Percentiles rank a stretch among this genome's conserved stretches.
These are phyloP conservation scores for Physella acuta DNA, from an alignment of 1,140 invertebrate species.

Conservation along the genomic window DNA sequence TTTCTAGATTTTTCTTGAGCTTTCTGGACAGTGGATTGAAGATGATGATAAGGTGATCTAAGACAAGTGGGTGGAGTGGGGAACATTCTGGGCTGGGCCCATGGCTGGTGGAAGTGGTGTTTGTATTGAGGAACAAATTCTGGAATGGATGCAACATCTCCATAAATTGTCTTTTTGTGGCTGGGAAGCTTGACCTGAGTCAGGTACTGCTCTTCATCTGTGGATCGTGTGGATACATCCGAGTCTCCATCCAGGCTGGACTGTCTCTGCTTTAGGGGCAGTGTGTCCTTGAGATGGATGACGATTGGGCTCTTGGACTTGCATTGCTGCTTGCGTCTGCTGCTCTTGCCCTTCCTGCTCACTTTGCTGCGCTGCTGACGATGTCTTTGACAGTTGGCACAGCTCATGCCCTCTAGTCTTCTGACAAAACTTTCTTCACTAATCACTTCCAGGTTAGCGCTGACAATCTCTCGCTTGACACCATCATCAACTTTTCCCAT, in stretches of 20 bases:
- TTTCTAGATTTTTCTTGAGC: conserved; percentile 38
- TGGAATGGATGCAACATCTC: conserved; percentile 29
- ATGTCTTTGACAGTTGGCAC: conserved; percentile 52
- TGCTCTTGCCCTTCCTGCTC: conserved; percentile 34
- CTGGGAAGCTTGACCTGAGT: background rate
- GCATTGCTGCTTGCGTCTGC: conserved; percentile 34
- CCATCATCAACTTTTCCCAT: conserved; percentile 29
- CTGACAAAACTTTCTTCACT: conserved; percentile 43
- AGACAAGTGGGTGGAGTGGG: background rate
- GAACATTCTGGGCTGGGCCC: conserved; percentile 9
- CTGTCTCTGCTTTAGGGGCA: conserved; percentile 42
- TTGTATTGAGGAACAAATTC: conserved; percentile 35
- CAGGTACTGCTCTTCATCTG: conserved; percentile 27
- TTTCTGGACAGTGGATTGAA: conserved; percentile 12
- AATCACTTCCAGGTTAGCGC: conserved; percentile 44
- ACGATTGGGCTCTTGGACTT: conserved; percentile 54
- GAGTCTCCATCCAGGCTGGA: conserved; percentile 36
- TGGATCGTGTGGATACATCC: conserved; percentile 26
- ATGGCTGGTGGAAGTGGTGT: conserved; percentile 9
- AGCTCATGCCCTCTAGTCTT: conserved; percentile 43
- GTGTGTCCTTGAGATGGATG: conserved; percentile 51
- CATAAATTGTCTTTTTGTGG: conserved; percentile 2
- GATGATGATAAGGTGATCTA: conserved; percentile 1
- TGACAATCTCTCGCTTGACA: conserved; percentile 45
- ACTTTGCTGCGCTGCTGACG: conserved; percentile 29